Conservation (phyloP, 2,113 vertebrate species). For the Craseonycteris thonglongyai region DNA sequence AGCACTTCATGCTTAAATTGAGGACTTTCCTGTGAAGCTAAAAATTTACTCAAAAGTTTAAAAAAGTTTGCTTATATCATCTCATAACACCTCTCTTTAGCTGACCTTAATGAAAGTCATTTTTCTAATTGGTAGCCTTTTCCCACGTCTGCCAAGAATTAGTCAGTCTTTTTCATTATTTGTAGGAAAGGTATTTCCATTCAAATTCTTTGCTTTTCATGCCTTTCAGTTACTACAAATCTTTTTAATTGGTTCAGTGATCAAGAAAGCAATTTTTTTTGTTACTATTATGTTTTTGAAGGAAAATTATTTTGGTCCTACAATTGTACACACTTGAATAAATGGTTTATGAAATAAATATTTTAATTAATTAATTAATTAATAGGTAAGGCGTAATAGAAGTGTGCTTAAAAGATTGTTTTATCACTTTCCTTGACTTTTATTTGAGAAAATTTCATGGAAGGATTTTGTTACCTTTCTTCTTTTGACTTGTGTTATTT, state of each 20-base stretch:
- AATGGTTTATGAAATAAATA: not conserved
- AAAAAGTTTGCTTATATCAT: not conserved
- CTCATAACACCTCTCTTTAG: not conserved
- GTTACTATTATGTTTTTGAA: not conserved
- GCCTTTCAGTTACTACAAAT: constrained; percentile 3
- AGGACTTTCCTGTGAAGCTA: not conserved
- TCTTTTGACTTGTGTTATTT: constrained; percentile 28
- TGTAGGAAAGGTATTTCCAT: constrained; percentile 2
- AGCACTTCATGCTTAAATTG: not conserved
- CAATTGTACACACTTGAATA: not conserved
- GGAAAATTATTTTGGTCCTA: constrained; percentile 15
- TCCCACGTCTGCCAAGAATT: not conserved
- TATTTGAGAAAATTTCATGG: constrained; percentile 10
- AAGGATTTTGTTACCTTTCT: constrained; percentile 4
- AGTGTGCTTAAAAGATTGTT: not conserved
- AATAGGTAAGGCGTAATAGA: constrained; percentile 4
- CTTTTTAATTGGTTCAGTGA: not conserved
- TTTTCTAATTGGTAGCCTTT: constrained; percentile 14
- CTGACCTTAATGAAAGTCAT: constrained; percentile 6
- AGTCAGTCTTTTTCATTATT: not conserved
- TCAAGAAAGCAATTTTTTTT: not conserved
- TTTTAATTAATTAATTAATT: not conserved
- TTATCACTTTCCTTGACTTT: constrained; percentile 7
- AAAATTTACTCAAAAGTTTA: not conserved
- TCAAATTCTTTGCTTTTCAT: constrained; percentile 20